Evolutionary conservation across 2,797 vertebrate genomes (phyloP).

Genomic region (Sebastes steindachneri): DNA sequence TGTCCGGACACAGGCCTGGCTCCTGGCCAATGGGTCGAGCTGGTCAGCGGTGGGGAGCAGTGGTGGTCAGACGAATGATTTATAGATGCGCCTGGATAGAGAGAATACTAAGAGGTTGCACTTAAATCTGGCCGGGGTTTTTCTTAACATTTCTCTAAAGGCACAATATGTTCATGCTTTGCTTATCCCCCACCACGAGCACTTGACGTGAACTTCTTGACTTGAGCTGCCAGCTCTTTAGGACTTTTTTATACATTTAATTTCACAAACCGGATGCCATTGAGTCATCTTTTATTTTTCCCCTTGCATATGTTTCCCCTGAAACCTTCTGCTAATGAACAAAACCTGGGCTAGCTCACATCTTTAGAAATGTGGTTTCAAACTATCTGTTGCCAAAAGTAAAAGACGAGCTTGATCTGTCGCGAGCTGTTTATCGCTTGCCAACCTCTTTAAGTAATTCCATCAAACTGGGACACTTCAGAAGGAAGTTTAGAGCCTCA

Average conservation of each 20-base stretch:
- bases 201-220: slow-evolving; percentile 33
- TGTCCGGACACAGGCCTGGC: slow-evolving; percentile 85
- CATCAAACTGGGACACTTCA: slow-evolving; percentile 70
- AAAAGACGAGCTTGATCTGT: slow-evolving; percentile 68
- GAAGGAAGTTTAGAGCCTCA: slow-evolving; percentile 69
- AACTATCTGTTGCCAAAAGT: slow-evolving; percentile 67
- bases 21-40: slow-evolving; percentile 81
- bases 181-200: slow-evolving; percentile 35
- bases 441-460: slow-evolving; percentile 78
- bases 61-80: slow-evolving; percentile 79
- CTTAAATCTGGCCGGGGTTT: slow-evolving; percentile 49
- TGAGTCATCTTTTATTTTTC: slow-evolving; percentile 54
- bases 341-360: slow-evolving; percentile 66
- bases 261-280: slow-evolving; percentile 53
- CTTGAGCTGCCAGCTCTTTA: slow-evolving; percentile 32
- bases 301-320: slow-evolving; percentile 56
- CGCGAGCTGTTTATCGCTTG: slow-evolving; percentile 73
- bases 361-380: slow-evolving; percentile 67
- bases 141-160: slow-evolving; percentile 51
- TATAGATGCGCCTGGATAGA: slow-evolving; percentile 74
- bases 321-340: slow-evolving; percentile 70
- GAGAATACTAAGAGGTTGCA: slow-evolving; percentile 67
- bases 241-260: slow-evolving; percentile 28
- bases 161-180: slow-evolving; percentile 60
- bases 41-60: slow-evolving; percentile 58